These are phyloP conservation scores for Mythimna albipuncta DNA, from an alignment of 2,888 invertebrate species.

Conservation along the genomic window DNA sequence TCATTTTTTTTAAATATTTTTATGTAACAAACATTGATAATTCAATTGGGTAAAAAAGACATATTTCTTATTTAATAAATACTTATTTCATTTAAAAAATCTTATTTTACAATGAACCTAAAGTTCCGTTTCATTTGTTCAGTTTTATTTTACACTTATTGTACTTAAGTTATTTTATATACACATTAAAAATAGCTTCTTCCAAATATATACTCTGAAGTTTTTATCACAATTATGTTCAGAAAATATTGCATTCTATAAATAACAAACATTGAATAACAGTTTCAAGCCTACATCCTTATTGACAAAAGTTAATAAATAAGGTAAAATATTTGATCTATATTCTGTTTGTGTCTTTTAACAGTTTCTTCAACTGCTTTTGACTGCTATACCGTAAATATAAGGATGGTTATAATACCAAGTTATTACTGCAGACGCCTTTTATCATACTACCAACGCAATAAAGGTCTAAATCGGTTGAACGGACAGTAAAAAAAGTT, in stretches of 20 bases:
- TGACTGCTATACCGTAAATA: too few relatives aligned
- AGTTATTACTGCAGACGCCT: too few relatives aligned
- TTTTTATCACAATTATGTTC: background rate
- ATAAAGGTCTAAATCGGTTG: too few relatives aligned
- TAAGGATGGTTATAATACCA: too few relatives aligned
- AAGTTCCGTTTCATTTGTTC: background rate
- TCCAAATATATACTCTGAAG: background rate
- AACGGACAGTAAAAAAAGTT: too few relatives aligned
- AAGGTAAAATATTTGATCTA: background rate
- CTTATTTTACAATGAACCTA: conserved; percentile 13
- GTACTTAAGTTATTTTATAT: conserved; percentile 1
- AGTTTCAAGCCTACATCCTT: background rate
- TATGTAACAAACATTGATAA: conserved; percentile 20
- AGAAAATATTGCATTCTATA: background rate
- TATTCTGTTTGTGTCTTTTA: too few relatives aligned
- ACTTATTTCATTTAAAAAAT: background rate
- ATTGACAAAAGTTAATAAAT: background rate
- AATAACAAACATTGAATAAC: background rate
- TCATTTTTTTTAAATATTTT: conserved; percentile 8
- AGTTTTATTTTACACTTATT: conserved; percentile 5
- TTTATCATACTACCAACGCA: too few relatives aligned
- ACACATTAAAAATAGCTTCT: conserved; percentile 5
- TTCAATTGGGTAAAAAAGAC: background rate
- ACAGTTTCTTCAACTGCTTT: too few relatives aligned
- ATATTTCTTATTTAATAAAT: conserved; percentile 10